phyloP scores from a whole-genome alignment of 2,113 vertebrate species.

The Macrotus californicus region DNA sequence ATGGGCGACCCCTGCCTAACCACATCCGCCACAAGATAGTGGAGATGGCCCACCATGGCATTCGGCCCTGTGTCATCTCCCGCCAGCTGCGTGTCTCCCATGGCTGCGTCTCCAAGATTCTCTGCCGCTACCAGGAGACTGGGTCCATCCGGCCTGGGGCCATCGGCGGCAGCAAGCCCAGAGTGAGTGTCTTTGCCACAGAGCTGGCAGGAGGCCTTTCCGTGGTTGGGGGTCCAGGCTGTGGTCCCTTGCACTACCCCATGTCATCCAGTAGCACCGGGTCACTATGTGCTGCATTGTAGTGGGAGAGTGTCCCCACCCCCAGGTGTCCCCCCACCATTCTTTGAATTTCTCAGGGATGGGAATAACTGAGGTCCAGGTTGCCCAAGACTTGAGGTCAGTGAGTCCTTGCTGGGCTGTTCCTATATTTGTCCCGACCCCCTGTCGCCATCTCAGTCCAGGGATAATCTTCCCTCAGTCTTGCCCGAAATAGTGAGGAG shows the following conservation, averaged over 20 bases:
- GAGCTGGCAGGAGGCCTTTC: not conserved
- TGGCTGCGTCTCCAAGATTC: conserved; percentile 98
- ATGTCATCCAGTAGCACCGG: not conserved
- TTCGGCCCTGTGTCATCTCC: conserved; percentile 98
- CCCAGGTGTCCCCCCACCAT: not conserved
- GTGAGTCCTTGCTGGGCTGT: not conserved
- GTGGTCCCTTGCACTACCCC: not conserved
- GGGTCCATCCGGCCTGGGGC: conserved; percentile 97
- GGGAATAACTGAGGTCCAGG: not conserved
- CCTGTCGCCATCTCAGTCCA: not conserved
- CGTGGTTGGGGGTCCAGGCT: not conserved
- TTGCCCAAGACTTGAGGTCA: not conserved
- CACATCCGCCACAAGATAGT: conserved; percentile 99
- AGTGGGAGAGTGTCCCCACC: no score
- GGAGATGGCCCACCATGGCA: conserved; percentile 99
- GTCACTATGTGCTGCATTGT: not conserved
- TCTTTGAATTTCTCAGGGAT: not conserved
- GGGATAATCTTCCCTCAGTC: not conserved
- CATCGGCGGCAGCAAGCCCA: conserved; percentile 98
- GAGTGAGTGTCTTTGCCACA: conserved; percentile 87
- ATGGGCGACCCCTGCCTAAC: conserved; percentile 95
- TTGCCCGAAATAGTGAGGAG: not conserved
- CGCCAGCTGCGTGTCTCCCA: conserved; percentile 96
- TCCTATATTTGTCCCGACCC: not conserved
- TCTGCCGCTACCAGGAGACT: conserved; percentile 98